Conservation (phyloP, 1,140 invertebrate genomes). For the Cecropterus lyciades region DNA sequence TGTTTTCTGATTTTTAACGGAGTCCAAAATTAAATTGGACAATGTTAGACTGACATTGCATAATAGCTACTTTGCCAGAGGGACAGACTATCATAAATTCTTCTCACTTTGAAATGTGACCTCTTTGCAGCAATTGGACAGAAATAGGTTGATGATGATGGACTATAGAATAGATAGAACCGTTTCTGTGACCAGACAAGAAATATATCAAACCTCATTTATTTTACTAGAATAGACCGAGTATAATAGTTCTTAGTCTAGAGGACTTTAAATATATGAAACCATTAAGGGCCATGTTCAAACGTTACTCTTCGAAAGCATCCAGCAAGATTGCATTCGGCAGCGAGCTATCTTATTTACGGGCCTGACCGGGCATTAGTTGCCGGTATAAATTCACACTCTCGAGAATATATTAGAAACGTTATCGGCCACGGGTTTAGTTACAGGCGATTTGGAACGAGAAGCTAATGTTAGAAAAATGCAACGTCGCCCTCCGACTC, state of each 20-base stretch:
- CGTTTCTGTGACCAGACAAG: no score
- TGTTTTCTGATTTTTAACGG: no score
- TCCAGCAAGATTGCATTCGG: slow-evolving; percentile 31
- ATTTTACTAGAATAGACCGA: no score
- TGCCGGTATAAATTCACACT: slow-evolving; percentile 34
- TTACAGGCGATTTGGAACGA: slow-evolving; percentile 24
- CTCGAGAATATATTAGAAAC: slow-evolving; percentile 32
- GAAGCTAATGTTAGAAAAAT: slow-evolving; percentile 13
- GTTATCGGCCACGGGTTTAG: slow-evolving; percentile 24
- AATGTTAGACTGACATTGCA: no score
- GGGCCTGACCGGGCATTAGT: slow-evolving; percentile 20
- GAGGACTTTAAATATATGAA: background rate
- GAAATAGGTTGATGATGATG: no score
- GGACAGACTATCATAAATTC: no score
- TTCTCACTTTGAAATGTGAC: no score
- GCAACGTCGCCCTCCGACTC: background rate
- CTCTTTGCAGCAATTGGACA: no score
- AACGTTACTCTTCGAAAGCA: slow-evolving; percentile 14
- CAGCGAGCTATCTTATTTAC: slow-evolving; percentile 27
- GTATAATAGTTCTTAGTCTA: background rate
- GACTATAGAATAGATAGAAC: no score
- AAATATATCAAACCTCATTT: no score
- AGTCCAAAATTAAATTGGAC: no score
- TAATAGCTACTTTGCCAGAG: no score
- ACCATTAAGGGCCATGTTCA: slow-evolving; percentile 16